Evolutionary conservation across 2,888 invertebrate species (phyloP).

Genomic region (Argyresthia albistria): DNA sequence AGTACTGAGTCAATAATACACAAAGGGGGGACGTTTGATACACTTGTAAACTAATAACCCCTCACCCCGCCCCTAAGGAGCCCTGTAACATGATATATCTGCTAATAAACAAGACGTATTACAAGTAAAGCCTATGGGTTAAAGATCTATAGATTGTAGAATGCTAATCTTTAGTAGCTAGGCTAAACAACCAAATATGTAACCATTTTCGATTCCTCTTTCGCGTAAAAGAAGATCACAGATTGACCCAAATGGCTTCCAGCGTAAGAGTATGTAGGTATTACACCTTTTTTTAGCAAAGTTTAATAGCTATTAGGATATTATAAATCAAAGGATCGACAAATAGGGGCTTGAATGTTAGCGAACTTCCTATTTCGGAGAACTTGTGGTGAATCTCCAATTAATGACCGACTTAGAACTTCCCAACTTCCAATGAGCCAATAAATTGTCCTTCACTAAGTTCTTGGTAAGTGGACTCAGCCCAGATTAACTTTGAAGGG

Average conservation of each 20-base stretch:
- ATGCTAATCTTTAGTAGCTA: too few species aligned
- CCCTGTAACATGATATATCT: neutral
- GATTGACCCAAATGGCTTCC: too few species aligned
- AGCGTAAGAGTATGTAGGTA: too few species aligned
- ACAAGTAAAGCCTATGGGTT: too few species aligned
- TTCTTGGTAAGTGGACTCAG: conserved; percentile 9
- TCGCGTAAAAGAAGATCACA: too few species aligned
- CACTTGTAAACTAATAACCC: conserved; percentile 71
- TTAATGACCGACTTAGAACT: conserved; percentile 49
- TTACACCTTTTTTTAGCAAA: conserved; percentile 1
- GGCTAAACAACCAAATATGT: too few species aligned
- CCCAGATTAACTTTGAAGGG: conserved; percentile 26
- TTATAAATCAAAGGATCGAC: conserved; percentile 35
- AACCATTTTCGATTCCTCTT: too few species aligned
- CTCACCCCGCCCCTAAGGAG: conserved; percentile 13
- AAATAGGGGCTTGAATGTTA: conserved; percentile 44
- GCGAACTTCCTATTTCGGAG: conserved; percentile 31
- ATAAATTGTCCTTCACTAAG: conserved; percentile 33
- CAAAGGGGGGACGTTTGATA: conserved; percentile 65
- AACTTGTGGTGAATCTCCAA: conserved; percentile 36
- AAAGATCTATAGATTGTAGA: too few species aligned
- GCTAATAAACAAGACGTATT: too few species aligned
- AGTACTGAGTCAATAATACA: conserved; percentile 62
- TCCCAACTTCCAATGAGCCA: conserved; percentile 37
- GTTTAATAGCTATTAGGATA: neutral